phyloP scores from a whole-genome alignment of 2,113 vertebrate species.

The Cephalopholis sonnerati region DNA sequence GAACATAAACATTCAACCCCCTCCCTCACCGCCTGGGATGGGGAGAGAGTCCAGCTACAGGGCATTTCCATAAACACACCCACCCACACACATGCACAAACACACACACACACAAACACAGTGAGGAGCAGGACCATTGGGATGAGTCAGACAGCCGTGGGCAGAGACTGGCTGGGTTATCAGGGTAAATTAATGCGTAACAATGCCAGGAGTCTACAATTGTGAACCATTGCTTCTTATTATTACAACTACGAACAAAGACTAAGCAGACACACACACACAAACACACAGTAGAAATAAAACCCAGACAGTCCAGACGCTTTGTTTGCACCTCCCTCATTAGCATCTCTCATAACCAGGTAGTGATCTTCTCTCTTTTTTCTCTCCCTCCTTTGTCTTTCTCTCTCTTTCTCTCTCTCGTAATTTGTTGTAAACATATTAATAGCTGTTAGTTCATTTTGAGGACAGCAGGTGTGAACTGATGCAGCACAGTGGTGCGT shows the following conservation, averaged over 20 bases:
- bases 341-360: slow-evolving; percentile 27
- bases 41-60: slow-evolving; percentile 62
- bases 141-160: slow-evolving; percentile 78
- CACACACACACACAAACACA: slow-evolving; percentile 43
- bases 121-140: slow-evolving; percentile 53
- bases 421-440: slow-evolving; percentile 23
- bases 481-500: background rate
- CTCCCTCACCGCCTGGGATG: slow-evolving; percentile 26
- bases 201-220: slow-evolving; percentile 40
- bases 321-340: slow-evolving; percentile 53
- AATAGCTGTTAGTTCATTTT: slow-evolving; percentile 40
- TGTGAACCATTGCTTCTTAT: slow-evolving; percentile 37
- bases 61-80: slow-evolving; percentile 75
- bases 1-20: slow-evolving; percentile 65
- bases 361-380: background rate
- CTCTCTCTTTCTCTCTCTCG: background rate
- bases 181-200: slow-evolving; percentile 68
- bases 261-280: slow-evolving; percentile 6
- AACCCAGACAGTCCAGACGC: slow-evolving; percentile 47
- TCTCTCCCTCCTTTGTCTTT: background rate
- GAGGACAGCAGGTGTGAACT: slow-evolving; percentile 37
- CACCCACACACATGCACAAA: slow-evolving; percentile 37
- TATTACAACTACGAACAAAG: slow-evolving; percentile 50
- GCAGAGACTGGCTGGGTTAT: slow-evolving; percentile 73
- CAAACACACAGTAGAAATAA: slow-evolving; percentile 13